Base-by-base conservation (phyloP, 2,113 vertebrate species). In the Gallinago media region DNA sequence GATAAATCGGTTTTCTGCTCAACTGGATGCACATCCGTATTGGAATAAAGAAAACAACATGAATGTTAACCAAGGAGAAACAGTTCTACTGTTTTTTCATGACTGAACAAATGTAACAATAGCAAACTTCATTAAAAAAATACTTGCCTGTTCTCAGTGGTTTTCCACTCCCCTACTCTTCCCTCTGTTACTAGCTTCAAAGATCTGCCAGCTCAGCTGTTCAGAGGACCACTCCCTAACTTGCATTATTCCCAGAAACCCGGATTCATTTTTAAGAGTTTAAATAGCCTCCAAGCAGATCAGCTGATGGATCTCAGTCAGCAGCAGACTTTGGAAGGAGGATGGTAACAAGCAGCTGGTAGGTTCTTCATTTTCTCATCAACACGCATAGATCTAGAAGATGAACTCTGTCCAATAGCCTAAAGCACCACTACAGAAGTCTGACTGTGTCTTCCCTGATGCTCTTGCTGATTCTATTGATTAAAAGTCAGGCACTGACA, bases 201-300 rank as follows among this genome's bases (percentile, higher is more conserved):
- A 94, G 73, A 91, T 82, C 77, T 95, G 94, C 84, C 92, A 26
- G 70, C 56, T 94, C 90, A 91, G 70, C 90, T 92, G 38, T 85
- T 87, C 62, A 16, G 38, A 23, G 58, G 32, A 34, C 81, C 94
- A 56, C 90, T 89, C 90, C 94, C 88, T 87, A 29, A 7, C 11
- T 8, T 46, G 38, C 73, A n/a, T 36, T 23, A 34, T 79, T 89
- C 65, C 66, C 86, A 96, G 80, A 36, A 5, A 44, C 3, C 47
- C 17, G 88, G 40, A n/a, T 78, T 42, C 26, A 70, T 56, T 88
- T 44, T 46, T 38, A 10, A 42, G 81, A 82, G 61, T 25, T 87
- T 36, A 38, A 44, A 42, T 11, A 91, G 79, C 20, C 75, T 91
- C 52, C 50, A 55, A 94, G 92, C 65, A 72, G 65, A 94, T 77